Percentiles rank a stretch among this genome's conserved stretches.
phyloP scores from a whole-genome alignment of 2,797 vertebrate species.

The Enteromius fasciolatus region DNA sequence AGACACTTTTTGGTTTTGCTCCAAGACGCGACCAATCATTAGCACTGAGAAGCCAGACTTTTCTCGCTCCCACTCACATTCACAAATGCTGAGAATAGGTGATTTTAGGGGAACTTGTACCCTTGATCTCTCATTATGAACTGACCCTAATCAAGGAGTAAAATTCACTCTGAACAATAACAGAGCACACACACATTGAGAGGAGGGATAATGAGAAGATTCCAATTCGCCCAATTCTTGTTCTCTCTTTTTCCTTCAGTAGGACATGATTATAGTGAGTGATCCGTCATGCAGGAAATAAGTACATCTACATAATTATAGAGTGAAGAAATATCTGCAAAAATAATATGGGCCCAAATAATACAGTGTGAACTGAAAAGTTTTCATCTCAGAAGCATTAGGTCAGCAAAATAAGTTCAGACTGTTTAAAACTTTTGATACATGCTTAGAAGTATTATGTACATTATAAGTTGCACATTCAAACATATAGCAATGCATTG shows the following conservation, averaged over 20 bases:
- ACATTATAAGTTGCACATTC: not conserved
- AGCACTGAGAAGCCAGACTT: not conserved
- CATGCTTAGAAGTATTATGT: not conserved
- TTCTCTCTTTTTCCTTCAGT: conserved; percentile 67
- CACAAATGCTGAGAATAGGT: conserved; percentile 5
- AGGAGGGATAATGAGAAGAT: conserved; percentile 69
- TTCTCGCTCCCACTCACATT: conserved; percentile 26
- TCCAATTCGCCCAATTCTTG: conserved; percentile 74
- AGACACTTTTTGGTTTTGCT: conserved; percentile 5
- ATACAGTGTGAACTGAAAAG: conserved; percentile 58
- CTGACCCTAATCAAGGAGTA: conserved; percentile 42
- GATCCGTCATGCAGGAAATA: conserved; percentile 79
- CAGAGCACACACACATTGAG: conserved; percentile 42
- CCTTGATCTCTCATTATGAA: conserved; percentile 48
- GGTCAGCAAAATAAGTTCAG: conserved; percentile 52
- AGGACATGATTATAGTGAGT: conserved; percentile 75
- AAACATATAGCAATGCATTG: not conserved
- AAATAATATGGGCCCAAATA: conserved; percentile 67
- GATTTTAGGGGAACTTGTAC: conserved; percentile 44
- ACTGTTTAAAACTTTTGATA: conserved; percentile 35
- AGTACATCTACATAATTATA: conserved; percentile 79
- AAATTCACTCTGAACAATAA: conserved; percentile 35
- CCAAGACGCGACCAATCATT: conserved; percentile 12
- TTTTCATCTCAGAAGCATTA: conserved; percentile 61
- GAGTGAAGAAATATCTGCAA: conserved; percentile 60